A percentile compares a stretch with the other conserved stretches of the same genome.
Conservation (phyloP, 2,888 invertebrate species). For the Chrysomela aeneicollis region DNA sequence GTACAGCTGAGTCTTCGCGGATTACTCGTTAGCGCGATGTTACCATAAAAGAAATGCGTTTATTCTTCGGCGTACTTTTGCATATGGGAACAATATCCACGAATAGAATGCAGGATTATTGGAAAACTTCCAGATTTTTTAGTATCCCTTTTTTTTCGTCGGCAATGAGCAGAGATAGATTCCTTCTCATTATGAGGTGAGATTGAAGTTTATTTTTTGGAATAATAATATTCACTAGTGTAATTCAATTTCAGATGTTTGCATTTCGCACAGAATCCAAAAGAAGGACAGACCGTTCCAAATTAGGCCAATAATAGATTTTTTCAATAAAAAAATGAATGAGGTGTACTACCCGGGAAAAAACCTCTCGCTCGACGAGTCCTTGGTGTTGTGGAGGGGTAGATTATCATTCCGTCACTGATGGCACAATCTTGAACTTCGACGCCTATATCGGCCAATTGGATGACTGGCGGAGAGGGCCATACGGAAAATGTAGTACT, state of each 20-base stretch:
- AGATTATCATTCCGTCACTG: too few relatives aligned
- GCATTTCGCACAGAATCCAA: slow-evolving; percentile 20
- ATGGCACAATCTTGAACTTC: slow-evolving; percentile 44
- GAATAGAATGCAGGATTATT: slow-evolving; percentile 27
- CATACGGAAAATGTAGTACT: slow-evolving; percentile 41
- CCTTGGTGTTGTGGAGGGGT: too few relatives aligned
- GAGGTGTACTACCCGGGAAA: too few relatives aligned
- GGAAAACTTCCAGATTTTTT: slow-evolving; percentile 34
- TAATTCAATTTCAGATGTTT: slow-evolving; percentile 8
- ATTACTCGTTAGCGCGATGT: slow-evolving; percentile 25
- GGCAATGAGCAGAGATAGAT: slow-evolving; percentile 35
- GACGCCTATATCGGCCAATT: slow-evolving; percentile 48
- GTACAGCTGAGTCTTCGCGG: slow-evolving; percentile 6
- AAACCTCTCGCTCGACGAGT: too few relatives aligned
- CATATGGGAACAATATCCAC: slow-evolving; percentile 32
- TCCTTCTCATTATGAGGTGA: slow-evolving; percentile 31
- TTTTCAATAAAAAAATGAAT: too few relatives aligned
- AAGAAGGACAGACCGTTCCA: too few relatives aligned
- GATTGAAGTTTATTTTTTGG: too few relatives aligned
- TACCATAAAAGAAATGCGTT: too few relatives aligned
- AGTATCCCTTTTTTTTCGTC: slow-evolving; percentile 23
- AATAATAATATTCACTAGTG: too few relatives aligned
- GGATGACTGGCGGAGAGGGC: slow-evolving; percentile 46
- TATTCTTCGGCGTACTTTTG: slow-evolving; percentile 22
- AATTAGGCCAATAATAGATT: too few relatives aligned